Percentiles rank a stretch among this genome's conserved stretches.
phyloP scores from a whole-genome alignment of 1,140 invertebrate genomes.

The Aphidius gifuensis region DNA sequence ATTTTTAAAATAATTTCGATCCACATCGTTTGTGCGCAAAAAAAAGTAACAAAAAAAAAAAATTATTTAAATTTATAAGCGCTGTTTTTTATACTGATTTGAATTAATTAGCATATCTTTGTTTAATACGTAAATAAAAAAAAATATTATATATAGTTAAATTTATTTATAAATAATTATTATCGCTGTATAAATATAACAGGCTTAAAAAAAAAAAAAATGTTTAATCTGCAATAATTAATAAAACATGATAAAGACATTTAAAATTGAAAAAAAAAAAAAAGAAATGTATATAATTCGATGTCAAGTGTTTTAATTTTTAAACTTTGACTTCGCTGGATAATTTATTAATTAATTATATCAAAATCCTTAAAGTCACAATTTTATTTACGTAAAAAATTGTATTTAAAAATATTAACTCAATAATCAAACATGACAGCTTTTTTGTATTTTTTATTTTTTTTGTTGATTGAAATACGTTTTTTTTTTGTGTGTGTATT shows the following conservation, averaged over 20 bases:
- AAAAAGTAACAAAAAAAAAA: too few species aligned
- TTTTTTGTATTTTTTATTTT: neutral
- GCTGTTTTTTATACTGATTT: slow-evolving; percentile 7
- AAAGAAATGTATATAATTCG: slow-evolving; percentile 24
- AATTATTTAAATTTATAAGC: slow-evolving; percentile 26
- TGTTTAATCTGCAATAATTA: neutral
- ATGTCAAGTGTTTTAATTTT: slow-evolving; percentile 18
- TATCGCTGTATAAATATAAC: neutral
- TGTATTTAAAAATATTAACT: neutral
- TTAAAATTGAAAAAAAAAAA: slow-evolving; percentile 7
- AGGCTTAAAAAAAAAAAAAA: neutral
- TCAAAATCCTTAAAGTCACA: neutral
- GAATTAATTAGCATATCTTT: slow-evolving; percentile 25
- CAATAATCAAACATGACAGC: neutral
- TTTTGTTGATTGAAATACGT: neutral
- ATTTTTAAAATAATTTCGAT: too few species aligned
- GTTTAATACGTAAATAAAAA: slow-evolving; percentile 6
- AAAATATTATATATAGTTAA: too few species aligned
- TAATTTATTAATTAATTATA: neutral
- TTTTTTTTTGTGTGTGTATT: slow-evolving; percentile 4
- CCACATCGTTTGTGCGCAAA: too few species aligned
- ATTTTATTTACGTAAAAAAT: neutral
- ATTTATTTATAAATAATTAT: neutral
- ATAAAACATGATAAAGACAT: slow-evolving; percentile 6
- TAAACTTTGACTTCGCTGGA: slow-evolving; percentile 7